Evolutionary conservation across 2,797 vertebrate species (phyloP).

Genomic region (Ispidina picta): DNA sequence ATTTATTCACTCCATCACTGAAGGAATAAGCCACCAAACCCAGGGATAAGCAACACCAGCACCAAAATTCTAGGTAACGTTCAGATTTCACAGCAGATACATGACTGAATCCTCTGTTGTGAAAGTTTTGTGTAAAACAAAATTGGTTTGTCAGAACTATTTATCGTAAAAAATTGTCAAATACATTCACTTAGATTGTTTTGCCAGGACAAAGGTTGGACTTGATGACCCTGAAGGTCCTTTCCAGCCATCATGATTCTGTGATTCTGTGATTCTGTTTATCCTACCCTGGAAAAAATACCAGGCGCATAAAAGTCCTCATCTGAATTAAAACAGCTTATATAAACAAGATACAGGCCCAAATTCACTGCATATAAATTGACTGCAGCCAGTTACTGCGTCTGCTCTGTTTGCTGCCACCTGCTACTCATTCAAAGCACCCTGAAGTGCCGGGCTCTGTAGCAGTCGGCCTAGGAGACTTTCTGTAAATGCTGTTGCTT

Average conservation of each 20-base stretch:
- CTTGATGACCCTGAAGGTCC: no score
- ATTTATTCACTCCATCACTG: not conserved
- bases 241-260: no score
- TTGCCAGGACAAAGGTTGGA: no score
- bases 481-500: slow-evolving; percentile 31
- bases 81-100: not conserved
- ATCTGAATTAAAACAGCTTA: not conserved
- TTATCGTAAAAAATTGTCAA: not conserved
- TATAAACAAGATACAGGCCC: not conserved
- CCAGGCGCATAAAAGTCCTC: not conserved
- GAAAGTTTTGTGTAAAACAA: not conserved
- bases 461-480: not conserved
- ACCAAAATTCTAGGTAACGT: not conserved
- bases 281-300: not conserved
- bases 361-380: not conserved
- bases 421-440: not conserved
- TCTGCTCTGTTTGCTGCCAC: not conserved
- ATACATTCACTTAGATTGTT: not conserved
- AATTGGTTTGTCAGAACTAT: not conserved
- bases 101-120: not conserved
- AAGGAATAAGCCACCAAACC: not conserved
- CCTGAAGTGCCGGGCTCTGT: not conserved
- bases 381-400: not conserved
- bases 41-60: not conserved
- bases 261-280: not conserved